Evolutionary conservation across 2,888 invertebrate genomes (phyloP), one percentile per base, ranked within the genome.

Genomic region (Embidobia sp.): DNA sequence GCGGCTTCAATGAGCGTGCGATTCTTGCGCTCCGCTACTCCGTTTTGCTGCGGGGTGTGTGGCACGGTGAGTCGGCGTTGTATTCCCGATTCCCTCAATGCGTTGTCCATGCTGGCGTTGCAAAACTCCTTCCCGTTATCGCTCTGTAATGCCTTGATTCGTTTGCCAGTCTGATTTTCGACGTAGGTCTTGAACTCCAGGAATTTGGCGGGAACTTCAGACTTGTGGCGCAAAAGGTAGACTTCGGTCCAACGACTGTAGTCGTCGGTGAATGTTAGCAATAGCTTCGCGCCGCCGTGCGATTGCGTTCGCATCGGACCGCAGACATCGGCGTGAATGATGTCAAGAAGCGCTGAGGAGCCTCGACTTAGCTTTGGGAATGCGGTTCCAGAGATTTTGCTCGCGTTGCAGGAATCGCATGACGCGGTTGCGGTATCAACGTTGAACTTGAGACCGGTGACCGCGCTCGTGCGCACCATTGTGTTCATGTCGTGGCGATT

Each of bases 231-330:
- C 3, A 84, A 18, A 1, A 83, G 49, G n/a, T 40, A 59, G 2
- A 79, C 59, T 11, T 74, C 74, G n/a, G 79, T 72, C 74, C 78
- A 83, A n/a, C 81, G 51, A 1, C 75, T 76, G 29, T 29, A 13
- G 44, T 84, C 82, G 27, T 83, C 82, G 1, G 81, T 82, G 27
- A 83, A 81, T 0, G 80, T 81, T 5, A 81, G 57, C 11, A 81
- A 70, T 31, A 83, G 82, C 79, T 13, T 70, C 48, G 2, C 64
- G 15, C 13, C 46, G 15, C 48, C 48, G 2, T 29, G 29, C 7
- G 48, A 29, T 16, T 29, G 15, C 10, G 16, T 16, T 16, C 29
- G 13, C 48, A 48, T 48, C 0, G 48, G 48, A n/a, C 48, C 48
- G 16, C 48, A 48, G 0, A 48, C n/a, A 6, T 29, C 27, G 1